Percentiles rank a stretch among this genome's conserved stretches.
Evolutionary conservation across 1,140 invertebrate genomes (phyloP).

Genomic region (Aphelinus atriplicis): DNA sequence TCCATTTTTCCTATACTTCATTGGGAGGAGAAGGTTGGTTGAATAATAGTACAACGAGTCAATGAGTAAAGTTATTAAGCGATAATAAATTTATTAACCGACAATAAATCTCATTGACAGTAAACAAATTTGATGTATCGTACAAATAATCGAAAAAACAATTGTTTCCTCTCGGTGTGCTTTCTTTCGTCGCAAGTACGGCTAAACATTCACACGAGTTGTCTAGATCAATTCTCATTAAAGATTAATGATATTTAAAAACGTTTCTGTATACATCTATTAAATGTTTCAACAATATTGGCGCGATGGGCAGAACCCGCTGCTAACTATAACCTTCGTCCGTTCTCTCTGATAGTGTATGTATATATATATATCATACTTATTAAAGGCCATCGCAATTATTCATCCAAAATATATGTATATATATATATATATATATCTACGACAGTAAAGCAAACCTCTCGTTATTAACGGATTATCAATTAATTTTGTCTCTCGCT

Average conservation of each 20-base stretch:
- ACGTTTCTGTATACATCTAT: conserved; percentile 56
- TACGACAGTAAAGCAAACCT: no score
- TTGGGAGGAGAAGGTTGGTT: no score
- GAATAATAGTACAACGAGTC: no score
- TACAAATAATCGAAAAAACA: conserved; percentile 42
- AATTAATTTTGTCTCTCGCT: no score
- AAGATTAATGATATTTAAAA: conserved; percentile 51
- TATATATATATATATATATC: no score
- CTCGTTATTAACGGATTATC: no score
- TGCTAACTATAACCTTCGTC: conserved; percentile 47
- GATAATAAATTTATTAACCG: conserved; percentile 45
- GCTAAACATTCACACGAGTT: conserved; percentile 43
- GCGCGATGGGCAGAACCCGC: conserved; percentile 54
- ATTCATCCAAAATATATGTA: background rate
- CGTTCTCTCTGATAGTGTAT: conserved; percentile 25
- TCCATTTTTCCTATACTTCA: no score
- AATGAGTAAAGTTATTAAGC: conserved; percentile 31
- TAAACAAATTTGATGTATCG: conserved; percentile 42
- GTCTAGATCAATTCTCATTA: conserved; percentile 41
- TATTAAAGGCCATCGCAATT: conserved; percentile 38
- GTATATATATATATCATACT: conserved; percentile 16
- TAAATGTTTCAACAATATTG: conserved; percentile 56
- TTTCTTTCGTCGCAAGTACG: conserved; percentile 47
- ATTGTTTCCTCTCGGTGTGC: conserved; percentile 30
- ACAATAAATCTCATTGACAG: conserved; percentile 43